Percentiles rank a stretch among this genome's conserved stretches.
Conservation (phyloP, 2,888 invertebrate species). For the Scelioninae gen. 2 region DNA sequence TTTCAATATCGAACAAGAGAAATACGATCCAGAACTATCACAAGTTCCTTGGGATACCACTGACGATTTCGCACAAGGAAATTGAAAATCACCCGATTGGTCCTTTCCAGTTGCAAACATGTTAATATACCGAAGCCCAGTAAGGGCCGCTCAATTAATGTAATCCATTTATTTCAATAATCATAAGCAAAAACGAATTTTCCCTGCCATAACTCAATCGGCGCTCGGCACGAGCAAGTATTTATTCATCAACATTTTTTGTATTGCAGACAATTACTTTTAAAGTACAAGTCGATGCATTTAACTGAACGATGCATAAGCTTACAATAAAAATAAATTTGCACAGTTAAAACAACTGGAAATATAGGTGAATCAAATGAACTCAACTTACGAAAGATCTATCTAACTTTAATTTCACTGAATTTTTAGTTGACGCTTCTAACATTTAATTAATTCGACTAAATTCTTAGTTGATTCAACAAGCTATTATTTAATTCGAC, state of each 20-base stretch:
- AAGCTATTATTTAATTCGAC: no score
- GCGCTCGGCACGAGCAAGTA: not conserved
- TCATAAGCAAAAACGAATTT: constrained; percentile 8
- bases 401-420: no score
- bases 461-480: no score
- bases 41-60: constrained; percentile 31
- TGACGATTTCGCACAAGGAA: constrained; percentile 43
- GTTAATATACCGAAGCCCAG: constrained; percentile 17
- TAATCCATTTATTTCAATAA: constrained; percentile 32
- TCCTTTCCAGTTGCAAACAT: constrained; percentile 39
- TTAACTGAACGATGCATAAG: no score
- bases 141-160: constrained; percentile 17
- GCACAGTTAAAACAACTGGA: no score
- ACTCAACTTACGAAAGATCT: no score
- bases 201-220: not conserved
- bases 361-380: no score
- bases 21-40: constrained; percentile 50
- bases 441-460: no score
- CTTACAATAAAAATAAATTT: no score
- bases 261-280: not conserved
- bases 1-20: constrained; percentile 64
- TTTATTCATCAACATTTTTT: not conserved
- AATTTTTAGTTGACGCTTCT: no score
- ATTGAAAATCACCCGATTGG: constrained; percentile 45
- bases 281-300: no score